Base-by-base conservation (phyloP, 2,888 invertebrate species). In the Lymantria monacha region DNA sequence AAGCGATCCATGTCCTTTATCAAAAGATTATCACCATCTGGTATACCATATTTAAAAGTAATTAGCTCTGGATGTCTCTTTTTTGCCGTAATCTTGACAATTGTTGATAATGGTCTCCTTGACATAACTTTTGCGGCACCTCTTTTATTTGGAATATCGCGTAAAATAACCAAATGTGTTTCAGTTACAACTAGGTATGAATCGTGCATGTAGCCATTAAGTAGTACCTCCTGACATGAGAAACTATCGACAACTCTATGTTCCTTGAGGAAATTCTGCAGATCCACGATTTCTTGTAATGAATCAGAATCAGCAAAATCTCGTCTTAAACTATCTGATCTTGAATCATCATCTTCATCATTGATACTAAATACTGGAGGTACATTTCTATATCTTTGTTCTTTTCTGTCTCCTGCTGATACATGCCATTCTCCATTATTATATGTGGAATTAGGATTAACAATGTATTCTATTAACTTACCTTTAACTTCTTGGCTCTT, bases 51-150 rank as follows among this genome's bases (percentile, higher is more conserved):
- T 81, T 98, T 98, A 83, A 99, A 99, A 0, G 99, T 99, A 58
- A 99, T 98, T 69, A 99, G 91, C 85, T 99, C 98, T 0, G 99
- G 98, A 80, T 97, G 96, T 51, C 96, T 94, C 81, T 98, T 98
- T 81, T 98, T 97, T 10, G 98, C 98, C 0, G 99, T 99, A 57
- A 99, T 99, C 91, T 97, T 98, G 9, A 99, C 97, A 69, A 99
- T 97, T 46, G 97, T 96, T 1, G 97, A 95, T 48, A 99, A 91
- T 0, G 97, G 96, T 49, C 98, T 93, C 57, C 97, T 94, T 0
- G 97, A 96, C 73, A 97, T 95, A 0, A 99, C 94, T 79, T 96
- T 95, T 0, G 96, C 98, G 63, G 94, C 93, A 1, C 96, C 97
- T 72, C 94, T 94, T 63, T 94, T 93, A 55, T 95, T 95, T 11